These are phyloP conservation scores for Characodon lateralis DNA, from an alignment of 2,797 vertebrate genomes.

Conservation along the genomic window DNA sequence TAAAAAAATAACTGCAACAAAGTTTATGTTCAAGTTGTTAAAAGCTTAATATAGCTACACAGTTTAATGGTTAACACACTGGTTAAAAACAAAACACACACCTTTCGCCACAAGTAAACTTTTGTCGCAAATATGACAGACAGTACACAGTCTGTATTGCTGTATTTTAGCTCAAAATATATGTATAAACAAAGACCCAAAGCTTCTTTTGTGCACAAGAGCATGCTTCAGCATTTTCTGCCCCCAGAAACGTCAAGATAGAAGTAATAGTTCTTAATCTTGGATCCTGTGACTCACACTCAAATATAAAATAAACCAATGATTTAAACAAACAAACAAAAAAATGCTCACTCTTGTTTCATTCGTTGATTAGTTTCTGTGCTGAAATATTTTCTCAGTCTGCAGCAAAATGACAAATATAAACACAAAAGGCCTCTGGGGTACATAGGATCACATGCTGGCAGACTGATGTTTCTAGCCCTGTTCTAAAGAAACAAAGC, in stretches of 20 bases:
- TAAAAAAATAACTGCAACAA: slow-evolving; percentile 5
- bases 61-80: slow-evolving; percentile 53
- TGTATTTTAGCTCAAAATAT: slow-evolving; percentile 58
- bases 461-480: slow-evolving; percentile 44
- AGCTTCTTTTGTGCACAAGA: slow-evolving; percentile 30
- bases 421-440: slow-evolving; percentile 76
- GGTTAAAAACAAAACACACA: slow-evolving; percentile 57
- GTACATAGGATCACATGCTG: slow-evolving; percentile 66
- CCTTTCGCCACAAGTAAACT: slow-evolving; percentile 43
- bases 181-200: slow-evolving; percentile 31
- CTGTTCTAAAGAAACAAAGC: slow-evolving; percentile 47
- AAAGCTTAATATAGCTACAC: slow-evolving; percentile 40
- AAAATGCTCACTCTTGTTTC: slow-evolving; percentile 45
- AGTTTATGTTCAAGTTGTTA: slow-evolving; percentile 28
- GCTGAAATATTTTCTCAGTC: slow-evolving; percentile 35
- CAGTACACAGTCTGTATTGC: slow-evolving; percentile 53
- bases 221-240: slow-evolving; percentile 70
- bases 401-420: slow-evolving; percentile 40
- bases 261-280: slow-evolving; percentile 67
- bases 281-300: slow-evolving; percentile 61
- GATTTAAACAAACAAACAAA: slow-evolving; percentile 8
- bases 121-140: slow-evolving; percentile 44
- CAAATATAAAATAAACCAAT: slow-evolving; percentile 54
- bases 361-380: slow-evolving; percentile 42
- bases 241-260: slow-evolving; percentile 58